Evolutionary conservation across 2,113 vertebrate genomes (phyloP).

Genomic region (Passer montanus): DNA sequence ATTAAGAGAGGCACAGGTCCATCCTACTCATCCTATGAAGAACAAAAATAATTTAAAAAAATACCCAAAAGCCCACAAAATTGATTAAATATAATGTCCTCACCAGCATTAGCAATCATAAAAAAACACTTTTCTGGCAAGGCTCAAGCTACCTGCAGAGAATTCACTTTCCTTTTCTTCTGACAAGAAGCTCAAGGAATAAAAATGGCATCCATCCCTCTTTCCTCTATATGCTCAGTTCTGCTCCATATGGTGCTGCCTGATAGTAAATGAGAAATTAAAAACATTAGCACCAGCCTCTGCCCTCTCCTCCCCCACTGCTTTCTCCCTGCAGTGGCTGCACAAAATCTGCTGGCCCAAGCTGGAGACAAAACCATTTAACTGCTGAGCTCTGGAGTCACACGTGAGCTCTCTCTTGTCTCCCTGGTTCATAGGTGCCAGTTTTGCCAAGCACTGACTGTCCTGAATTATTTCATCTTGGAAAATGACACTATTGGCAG

Average conservation of each 20-base stretch:
- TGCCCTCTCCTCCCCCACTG: neutral
- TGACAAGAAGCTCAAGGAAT: constrained; percentile 40
- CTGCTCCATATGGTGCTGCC: constrained; percentile 51
- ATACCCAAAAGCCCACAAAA: neutral
- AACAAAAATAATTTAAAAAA: neutral
- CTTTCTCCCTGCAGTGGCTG: neutral
- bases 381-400: neutral
- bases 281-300: constrained; percentile 38
- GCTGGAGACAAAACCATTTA: neutral
- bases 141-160: constrained; percentile 52
- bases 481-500: neutral
- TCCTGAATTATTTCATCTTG: neutral
- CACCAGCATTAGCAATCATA: constrained; percentile 1
- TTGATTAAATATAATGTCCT: neutral
- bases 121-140: constrained; percentile 61
- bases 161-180: constrained; percentile 50
- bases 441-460: neutral
- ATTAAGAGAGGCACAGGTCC: neutral
- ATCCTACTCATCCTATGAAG: neutral
- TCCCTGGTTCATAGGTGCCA: neutral
- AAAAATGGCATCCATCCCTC: constrained; percentile 26
- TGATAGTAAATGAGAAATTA: constrained; percentile 68
- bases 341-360: neutral
- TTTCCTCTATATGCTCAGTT: neutral
- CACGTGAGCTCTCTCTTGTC: neutral